Percentiles rank a stretch among this genome's conserved stretches.
phyloP scores from a whole-genome alignment of 2,888 invertebrate species.

The Lymantria monacha region DNA sequence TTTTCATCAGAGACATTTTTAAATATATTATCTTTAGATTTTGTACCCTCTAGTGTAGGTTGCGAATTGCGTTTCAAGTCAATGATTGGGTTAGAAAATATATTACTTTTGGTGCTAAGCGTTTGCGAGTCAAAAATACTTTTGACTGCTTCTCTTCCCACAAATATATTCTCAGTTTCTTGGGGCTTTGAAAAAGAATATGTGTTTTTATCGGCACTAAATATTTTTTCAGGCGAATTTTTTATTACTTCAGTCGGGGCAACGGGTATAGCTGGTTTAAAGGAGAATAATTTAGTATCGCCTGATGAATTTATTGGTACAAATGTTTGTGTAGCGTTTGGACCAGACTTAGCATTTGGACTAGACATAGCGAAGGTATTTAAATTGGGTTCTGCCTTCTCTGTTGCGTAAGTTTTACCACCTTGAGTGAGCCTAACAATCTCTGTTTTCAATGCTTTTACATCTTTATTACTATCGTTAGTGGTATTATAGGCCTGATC shows the following conservation, averaged over 20 bases:
- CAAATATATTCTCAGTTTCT: constrained; percentile 41
- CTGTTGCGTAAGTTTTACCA: constrained; percentile 39
- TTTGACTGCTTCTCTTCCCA: constrained; percentile 32
- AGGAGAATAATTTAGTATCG: constrained; percentile 52
- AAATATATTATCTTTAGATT: constrained; percentile 26
- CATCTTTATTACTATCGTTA: constrained; percentile 71
- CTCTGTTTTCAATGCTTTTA: constrained; percentile 56
- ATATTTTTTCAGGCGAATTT: constrained; percentile 57
- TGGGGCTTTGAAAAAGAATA: constrained; percentile 72
- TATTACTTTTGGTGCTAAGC: constrained; percentile 19
- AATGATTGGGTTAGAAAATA: constrained; percentile 36
- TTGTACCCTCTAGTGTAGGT: constrained; percentile 32
- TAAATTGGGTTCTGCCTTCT: constrained; percentile 37
- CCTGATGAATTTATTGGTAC: constrained; percentile 18
- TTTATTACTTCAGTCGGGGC: constrained; percentile 55
- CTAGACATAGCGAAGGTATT: constrained; percentile 46
- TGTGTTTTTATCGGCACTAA: constrained; percentile 45
- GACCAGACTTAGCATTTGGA: constrained; percentile 30
- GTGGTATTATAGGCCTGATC: constrained; percentile 75
- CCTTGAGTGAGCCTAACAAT: constrained; percentile 53
- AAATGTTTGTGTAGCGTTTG: constrained; percentile 34
- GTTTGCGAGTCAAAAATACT: constrained; percentile 26
- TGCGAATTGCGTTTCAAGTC: constrained; percentile 31
- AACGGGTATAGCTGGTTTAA: constrained; percentile 66
- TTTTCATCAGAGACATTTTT: constrained; percentile 23